phyloP scores from a whole-genome alignment of 2,113 vertebrate species.

The Lontra canadensis region DNA sequence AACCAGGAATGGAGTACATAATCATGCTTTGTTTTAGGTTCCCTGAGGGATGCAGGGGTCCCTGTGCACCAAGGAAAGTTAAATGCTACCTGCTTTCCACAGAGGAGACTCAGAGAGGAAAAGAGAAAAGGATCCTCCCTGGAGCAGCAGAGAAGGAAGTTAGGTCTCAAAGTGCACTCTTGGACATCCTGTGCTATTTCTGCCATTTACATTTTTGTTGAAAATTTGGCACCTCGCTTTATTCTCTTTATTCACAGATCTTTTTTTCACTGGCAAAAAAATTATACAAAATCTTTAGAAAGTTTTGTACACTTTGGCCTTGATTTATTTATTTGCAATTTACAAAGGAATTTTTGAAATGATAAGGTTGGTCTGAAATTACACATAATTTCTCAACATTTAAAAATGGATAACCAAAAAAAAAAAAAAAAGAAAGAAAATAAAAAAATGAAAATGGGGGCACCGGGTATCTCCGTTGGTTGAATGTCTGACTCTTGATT shows the following conservation, averaged over 20 bases:
- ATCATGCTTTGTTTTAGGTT: neutral
- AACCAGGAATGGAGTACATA: neutral
- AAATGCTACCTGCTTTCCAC: neutral
- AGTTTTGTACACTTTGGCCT: neutral
- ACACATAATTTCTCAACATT: constrained; percentile 10
- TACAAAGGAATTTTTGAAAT: constrained; percentile 11
- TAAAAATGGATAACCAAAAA: neutral
- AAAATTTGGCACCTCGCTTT: neutral
- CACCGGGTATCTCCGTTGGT: neutral
- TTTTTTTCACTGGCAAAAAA: neutral
- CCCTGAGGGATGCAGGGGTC: neutral
- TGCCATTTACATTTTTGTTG: neutral
- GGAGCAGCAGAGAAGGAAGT: neutral
- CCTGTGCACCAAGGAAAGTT: neutral
- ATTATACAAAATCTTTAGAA: neutral
- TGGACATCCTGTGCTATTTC: neutral
- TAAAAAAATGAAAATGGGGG: neutral
- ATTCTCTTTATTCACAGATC: neutral
- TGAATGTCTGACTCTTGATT: neutral
- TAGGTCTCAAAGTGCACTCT: neutral
- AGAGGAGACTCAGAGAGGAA: neutral
- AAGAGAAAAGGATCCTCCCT: neutral
- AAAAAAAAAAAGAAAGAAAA: neutral
- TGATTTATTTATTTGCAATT: neutral
- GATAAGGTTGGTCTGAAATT: neutral